Conservation (phyloP, 1,140 invertebrate genomes). For the Lethocerus indicus region DNA sequence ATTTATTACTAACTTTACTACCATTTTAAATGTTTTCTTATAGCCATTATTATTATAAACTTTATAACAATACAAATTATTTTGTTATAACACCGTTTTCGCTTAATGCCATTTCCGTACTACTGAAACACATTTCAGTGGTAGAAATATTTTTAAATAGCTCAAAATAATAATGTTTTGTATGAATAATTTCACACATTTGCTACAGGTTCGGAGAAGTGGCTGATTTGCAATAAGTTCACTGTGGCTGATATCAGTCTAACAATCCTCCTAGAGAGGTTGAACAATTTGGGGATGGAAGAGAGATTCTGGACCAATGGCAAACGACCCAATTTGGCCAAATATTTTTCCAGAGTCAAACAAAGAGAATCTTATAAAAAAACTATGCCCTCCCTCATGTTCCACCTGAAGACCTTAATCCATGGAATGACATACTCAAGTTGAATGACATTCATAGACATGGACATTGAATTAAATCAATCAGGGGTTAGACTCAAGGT, state of each 20-base stretch:
- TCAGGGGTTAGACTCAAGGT: too few relatives aligned
- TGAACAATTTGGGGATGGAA: slow-evolving; percentile 48
- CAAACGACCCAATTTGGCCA: slow-evolving; percentile 39
- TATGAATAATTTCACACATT: background rate
- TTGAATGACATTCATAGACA: too few relatives aligned
- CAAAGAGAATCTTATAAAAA: slow-evolving; percentile 42
- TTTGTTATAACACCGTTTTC: too few relatives aligned
- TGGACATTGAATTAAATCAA: too few relatives aligned
- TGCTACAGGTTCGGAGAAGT: slow-evolving; percentile 27
- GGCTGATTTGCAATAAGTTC: slow-evolving; percentile 49
- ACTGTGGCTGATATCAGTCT: slow-evolving; percentile 55
- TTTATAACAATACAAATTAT: too few relatives aligned
- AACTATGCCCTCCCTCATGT: slow-evolving; percentile 27
- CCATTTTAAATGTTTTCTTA: too few relatives aligned
- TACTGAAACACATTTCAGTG: too few relatives aligned
- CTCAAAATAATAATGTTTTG: too few relatives aligned
- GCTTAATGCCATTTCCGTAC: too few relatives aligned
- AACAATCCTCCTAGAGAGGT: slow-evolving; percentile 46
- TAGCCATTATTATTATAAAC: too few relatives aligned
- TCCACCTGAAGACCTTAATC: slow-evolving; percentile 1
- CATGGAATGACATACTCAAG: background rate
- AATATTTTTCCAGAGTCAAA: slow-evolving; percentile 42
- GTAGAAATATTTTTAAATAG: too few relatives aligned
- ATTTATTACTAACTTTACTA: too few relatives aligned
- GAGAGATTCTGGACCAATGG: slow-evolving; percentile 45